These are phyloP conservation scores for Ginglymostoma cirratum DNA, from an alignment of 2,113 vertebrate genomes.

Conservation along the genomic window DNA sequence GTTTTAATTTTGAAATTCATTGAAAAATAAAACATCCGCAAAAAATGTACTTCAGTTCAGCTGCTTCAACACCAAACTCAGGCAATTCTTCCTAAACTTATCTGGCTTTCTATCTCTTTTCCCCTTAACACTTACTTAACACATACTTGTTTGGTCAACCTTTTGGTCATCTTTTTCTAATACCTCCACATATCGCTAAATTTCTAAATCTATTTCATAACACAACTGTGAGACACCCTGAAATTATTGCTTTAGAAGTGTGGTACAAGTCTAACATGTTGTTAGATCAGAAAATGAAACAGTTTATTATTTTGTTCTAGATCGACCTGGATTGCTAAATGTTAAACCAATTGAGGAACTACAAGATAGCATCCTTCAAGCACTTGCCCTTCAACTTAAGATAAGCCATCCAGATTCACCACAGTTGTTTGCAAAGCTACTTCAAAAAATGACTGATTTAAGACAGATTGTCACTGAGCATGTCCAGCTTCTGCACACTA, in stretches of 20 bases:
- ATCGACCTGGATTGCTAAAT: constrained; percentile 89
- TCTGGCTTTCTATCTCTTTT: neutral
- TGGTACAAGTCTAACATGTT: neutral
- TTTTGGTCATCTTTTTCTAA: neutral
- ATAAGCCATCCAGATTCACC: constrained; percentile 86
- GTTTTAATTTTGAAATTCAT: neutral
- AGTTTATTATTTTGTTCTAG: constrained; percentile 48
- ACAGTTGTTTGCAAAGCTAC: constrained; percentile 91
- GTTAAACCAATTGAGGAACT: constrained; percentile 95
- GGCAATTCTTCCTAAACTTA: neutral
- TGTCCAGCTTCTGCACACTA: constrained; percentile 83
- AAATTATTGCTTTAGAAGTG: too few relatives aligned
- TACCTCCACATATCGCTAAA: neutral
- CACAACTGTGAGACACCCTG: neutral
- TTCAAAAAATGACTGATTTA: constrained; percentile 99
- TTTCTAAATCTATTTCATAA: neutral
- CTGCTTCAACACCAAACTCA: neutral
- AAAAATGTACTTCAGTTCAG: neutral
- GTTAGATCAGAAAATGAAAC: neutral
- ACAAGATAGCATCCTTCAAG: constrained; percentile 88
- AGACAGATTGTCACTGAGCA: constrained; percentile 93
- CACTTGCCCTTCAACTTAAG: constrained; percentile 92
- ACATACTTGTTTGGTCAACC: neutral
- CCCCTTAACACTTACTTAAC: neutral
- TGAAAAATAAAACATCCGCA: neutral